Evolutionary conservation across 2,113 vertebrate genomes (phyloP).

Genomic region (Bungarus multicinctus): DNA sequence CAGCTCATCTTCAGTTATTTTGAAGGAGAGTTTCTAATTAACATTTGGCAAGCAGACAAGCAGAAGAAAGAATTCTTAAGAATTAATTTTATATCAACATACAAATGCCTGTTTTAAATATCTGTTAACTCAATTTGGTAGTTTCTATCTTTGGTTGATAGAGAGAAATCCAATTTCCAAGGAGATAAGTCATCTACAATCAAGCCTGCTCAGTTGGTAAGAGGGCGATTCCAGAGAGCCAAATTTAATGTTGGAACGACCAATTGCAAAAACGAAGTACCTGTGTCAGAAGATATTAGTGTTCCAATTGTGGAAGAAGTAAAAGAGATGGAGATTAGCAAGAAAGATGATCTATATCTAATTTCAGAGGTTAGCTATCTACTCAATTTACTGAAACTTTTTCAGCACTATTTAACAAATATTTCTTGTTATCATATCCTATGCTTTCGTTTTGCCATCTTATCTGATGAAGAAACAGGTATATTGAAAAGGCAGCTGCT

Average conservation of each 20-base stretch:
- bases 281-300: conserved; percentile 29
- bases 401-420: background rate
- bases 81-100: background rate
- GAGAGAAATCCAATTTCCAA: conserved; percentile 26
- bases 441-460: background rate
- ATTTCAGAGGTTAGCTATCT: conserved; percentile 60
- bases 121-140: background rate
- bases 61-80: background rate
- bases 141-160: conserved; percentile 30
- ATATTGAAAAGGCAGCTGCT: background rate
- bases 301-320: conserved; percentile 11
- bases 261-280: conserved; percentile 39
- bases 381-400: background rate
- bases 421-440: background rate
- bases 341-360: conserved; percentile 12
- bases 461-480: background rate
- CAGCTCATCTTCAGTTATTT: background rate
- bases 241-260: conserved; percentile 56
- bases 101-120: conserved; percentile 5
- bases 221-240: conserved; percentile 53
- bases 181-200: conserved; percentile 41
- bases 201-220: conserved; percentile 61
- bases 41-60: background rate
- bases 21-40: background rate
- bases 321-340: conserved; percentile 16